phyloP scores from a whole-genome alignment of 1,140 invertebrate species.

The Heliconius himera region DNA sequence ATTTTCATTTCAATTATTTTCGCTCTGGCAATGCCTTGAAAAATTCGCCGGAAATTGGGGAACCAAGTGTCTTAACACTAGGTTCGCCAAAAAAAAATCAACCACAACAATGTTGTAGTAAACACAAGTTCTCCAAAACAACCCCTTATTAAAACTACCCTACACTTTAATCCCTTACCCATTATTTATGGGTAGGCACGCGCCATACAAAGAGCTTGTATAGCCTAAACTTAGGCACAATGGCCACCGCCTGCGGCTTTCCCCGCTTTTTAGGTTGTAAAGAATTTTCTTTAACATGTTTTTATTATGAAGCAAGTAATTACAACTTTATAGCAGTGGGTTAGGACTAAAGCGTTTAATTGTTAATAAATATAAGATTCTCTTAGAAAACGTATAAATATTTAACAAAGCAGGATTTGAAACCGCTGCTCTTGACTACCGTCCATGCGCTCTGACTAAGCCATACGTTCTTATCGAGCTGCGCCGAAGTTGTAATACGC shows the following conservation, averaged over 20 bases:
- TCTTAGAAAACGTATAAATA: no score
- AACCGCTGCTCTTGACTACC: no score
- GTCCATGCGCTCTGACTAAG: no score
- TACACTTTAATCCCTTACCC: constrained; percentile 3
- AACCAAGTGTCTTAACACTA: background rate
- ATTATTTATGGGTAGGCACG: constrained; percentile 1
- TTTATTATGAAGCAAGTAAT: background rate
- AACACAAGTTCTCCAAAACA: background rate
- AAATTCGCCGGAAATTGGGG: background rate
- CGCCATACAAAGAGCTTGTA: background rate
- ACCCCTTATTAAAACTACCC: constrained; percentile 1
- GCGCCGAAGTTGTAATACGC: no score
- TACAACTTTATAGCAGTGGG: background rate
- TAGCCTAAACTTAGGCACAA: background rate
- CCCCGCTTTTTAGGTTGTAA: background rate
- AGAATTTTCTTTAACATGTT: background rate
- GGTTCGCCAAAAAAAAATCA: background rate
- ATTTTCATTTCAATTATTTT: no score
- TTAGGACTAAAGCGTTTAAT: background rate
- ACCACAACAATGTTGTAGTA: background rate
- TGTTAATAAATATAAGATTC: background rate
- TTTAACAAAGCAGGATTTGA: no score
- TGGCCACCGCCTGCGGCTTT: background rate
- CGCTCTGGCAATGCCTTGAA: no score
- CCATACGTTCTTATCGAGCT: no score